These are phyloP conservation scores for Phengaris alcon DNA, from an alignment of 2,888 invertebrate species.

Conservation along the genomic window DNA sequence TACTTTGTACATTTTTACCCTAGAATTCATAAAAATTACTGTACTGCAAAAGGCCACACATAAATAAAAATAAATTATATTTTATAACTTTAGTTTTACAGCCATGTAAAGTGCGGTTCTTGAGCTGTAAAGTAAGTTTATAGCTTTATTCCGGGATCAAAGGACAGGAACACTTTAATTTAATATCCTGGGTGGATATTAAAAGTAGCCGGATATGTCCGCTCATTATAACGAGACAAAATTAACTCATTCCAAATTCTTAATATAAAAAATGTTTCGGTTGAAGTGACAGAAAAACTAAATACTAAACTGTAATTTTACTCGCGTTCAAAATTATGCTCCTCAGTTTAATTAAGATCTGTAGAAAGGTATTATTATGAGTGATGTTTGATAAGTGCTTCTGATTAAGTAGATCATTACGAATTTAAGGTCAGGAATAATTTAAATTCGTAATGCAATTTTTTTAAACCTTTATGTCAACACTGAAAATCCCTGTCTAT, in stretches of 20 bases:
- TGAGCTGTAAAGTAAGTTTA: constrained; percentile 31
- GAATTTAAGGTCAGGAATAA: no score
- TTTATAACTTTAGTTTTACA: constrained; percentile 5
- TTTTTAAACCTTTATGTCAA: no score
- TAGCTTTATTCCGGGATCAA: constrained; percentile 49
- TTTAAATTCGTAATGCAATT: no score
- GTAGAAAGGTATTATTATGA: not conserved
- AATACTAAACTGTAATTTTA: no score
- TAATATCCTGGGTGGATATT: constrained; percentile 48
- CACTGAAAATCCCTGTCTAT: no score
- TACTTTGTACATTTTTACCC: not conserved
- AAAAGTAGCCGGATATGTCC: constrained; percentile 30
- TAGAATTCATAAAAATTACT: not conserved
- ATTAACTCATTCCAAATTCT: constrained; percentile 32
- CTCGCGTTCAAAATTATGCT: not conserved
- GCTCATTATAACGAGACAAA: constrained; percentile 38
- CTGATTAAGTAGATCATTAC: not conserved
- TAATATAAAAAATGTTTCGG: constrained; percentile 19
- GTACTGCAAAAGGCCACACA: not conserved
- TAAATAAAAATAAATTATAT: not conserved
- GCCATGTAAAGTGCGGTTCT: constrained; percentile 7
- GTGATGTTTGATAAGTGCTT: not conserved
- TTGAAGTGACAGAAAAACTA: not conserved
- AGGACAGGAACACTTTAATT: constrained; percentile 56
- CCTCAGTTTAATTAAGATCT: not conserved